Base-by-base conservation (phyloP, 35 echinoderm and acorn worm species). In the Ophioderma brevispina region DNA sequence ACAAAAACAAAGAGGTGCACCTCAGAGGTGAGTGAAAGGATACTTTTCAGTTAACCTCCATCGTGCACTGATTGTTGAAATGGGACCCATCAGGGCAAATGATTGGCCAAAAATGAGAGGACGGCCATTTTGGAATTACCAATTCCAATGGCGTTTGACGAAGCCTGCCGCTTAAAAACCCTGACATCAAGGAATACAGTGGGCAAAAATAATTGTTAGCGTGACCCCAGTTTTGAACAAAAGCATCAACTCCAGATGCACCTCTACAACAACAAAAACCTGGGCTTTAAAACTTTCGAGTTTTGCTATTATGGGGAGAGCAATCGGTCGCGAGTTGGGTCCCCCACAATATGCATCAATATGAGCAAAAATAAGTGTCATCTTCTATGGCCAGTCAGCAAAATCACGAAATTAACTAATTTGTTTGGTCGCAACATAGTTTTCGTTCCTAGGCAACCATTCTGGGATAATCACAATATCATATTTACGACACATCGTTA, bases 201-300 rank as follows among this genome's bases (percentile, higher is more conserved):
- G 80, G 89, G 56, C 89, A 91, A 42, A 84, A 28, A 41, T 84
- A 91, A 84, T 91, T 91, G 80, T 83, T 91, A 28, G 83, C 80
- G 1, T 0, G 0, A 13, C 33, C 25, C 89, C 80, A 83, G n/a
- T 33, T 91, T n/a, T 76, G 83, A 80, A n/a, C 80, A 83, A 84
- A 91, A 19, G 80, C 80, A 80, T 91, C 89, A 0, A 91, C 64
- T 13, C 80, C 80, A 1, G 52, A 38, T 13, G 80, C 37, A 13
- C 89, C 81, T 4, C 17, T 75, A 35, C 81, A 84, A 52, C 89
- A n/a, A n/a, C n/a, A n/a, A 91, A 91, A 82, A 91, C 76, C 55
- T 84, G 56, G 80, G 30, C 38, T 91, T 70, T 0, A 91, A 75
- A 1, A 39, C 33, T n/a, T 25, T 17, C 0, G 30, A 91, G 18